Conservation (phyloP, 2,113 vertebrate genomes). For the Serilophus lunatus region DNA sequence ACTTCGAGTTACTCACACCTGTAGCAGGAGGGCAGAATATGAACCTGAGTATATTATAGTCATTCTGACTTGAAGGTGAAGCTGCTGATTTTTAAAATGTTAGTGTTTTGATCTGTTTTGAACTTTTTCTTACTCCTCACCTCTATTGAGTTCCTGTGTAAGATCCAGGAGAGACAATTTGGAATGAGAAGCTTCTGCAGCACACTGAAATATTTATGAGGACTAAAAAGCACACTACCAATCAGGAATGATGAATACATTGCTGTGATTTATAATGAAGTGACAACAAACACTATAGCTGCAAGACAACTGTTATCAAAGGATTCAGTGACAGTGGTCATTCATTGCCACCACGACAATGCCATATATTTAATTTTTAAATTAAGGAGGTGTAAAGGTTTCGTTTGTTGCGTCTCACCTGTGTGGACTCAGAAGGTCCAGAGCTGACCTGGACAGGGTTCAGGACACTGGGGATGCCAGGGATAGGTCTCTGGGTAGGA, state of each 20-base stretch:
- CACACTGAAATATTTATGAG: background rate
- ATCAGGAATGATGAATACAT: background rate
- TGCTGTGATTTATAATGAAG: conserved; percentile 6
- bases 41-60: background rate
- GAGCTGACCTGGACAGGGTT: conserved; percentile 86
- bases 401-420: conserved; percentile 79
- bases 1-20: background rate
- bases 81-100: background rate
- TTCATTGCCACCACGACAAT: background rate
- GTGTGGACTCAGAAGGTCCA: conserved; percentile 86
- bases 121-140: background rate
- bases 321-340: background rate
- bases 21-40: background rate
- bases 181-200: background rate
- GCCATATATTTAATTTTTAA: background rate
- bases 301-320: conserved; percentile 21
- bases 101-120: background rate
- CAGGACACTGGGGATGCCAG: conserved; percentile 87
- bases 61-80: background rate
- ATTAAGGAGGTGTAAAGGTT: conserved; percentile 56
- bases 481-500: conserved; percentile 89
- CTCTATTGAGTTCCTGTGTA: background rate
- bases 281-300: background rate
- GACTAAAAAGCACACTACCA: background rate
- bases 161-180: background rate